These are phyloP conservation scores for Helicoverpa zea DNA, from an alignment of 1,140 invertebrate genomes.

Conservation along the genomic window DNA sequence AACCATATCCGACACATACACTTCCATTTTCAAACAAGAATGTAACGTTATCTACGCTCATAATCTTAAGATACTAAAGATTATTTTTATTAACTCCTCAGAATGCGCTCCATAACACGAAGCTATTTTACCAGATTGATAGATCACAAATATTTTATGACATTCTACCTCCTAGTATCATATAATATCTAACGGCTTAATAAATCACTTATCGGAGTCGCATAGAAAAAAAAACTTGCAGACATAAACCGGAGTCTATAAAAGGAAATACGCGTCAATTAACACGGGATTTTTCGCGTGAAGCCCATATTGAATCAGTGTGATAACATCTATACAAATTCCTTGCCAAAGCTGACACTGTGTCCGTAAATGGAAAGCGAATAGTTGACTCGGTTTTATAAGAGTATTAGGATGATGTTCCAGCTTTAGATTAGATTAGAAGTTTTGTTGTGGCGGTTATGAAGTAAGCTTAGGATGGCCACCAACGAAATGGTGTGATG, in stretches of 20 bases:
- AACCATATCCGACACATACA: background rate
- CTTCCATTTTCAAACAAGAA: constrained; percentile 37
- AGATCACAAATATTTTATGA: constrained; percentile 44
- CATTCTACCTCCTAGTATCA: constrained; percentile 45
- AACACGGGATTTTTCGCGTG: constrained; percentile 40
- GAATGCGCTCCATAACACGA: constrained; percentile 40
- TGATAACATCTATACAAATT: constrained; percentile 50
- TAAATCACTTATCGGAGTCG: constrained; percentile 30
- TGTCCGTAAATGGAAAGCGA: constrained; percentile 40
- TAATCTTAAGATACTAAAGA: constrained; percentile 32
- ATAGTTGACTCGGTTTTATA: constrained; percentile 46
- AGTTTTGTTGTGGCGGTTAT: too few species aligned
- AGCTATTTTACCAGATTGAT: constrained; percentile 42
- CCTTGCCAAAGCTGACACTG: constrained; percentile 39
- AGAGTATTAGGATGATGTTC: constrained; percentile 31
- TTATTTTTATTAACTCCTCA: constrained; percentile 37
- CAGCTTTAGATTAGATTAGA: background rate
- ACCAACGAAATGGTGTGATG: too few species aligned
- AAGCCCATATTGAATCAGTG: constrained; percentile 41
- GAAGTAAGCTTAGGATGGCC: too few species aligned
- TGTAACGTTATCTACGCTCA: constrained; percentile 25
- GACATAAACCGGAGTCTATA: background rate
- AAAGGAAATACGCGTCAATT: constrained; percentile 44
- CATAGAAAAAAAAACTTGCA: constrained; percentile 28
- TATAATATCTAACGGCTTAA: constrained; percentile 49